A percentile compares a stretch with the other conserved stretches of the same genome.
These are phyloP conservation scores for Drosophila emarginata DNA, from an alignment of 2,888 invertebrate species.

Conservation along the genomic window DNA sequence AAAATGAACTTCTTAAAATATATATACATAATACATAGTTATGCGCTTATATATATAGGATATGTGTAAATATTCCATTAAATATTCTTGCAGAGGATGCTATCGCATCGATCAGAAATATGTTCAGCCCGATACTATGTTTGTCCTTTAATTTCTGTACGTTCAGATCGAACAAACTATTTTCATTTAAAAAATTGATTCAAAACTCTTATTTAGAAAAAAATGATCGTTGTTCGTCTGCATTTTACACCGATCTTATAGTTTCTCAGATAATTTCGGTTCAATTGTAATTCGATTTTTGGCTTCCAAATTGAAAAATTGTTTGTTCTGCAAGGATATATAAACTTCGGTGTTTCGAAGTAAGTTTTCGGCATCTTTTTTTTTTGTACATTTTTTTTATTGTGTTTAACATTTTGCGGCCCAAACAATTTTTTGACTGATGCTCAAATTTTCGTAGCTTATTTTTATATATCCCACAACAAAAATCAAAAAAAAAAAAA, in stretches of 20 bases:
- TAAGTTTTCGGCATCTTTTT: not conserved
- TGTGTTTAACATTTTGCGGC: slow-evolving; percentile 70
- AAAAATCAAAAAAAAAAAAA: not conserved
- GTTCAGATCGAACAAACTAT: too few species aligned
- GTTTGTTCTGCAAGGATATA: not conserved
- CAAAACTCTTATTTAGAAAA: too few species aligned
- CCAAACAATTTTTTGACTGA: slow-evolving; percentile 82
- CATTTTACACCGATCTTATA: not conserved
- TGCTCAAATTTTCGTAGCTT: slow-evolving; percentile 72
- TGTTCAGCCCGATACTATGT: too few species aligned
- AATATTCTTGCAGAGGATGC: too few species aligned
- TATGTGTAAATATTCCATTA: too few species aligned
- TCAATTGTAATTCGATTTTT: too few species aligned
- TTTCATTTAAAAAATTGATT: too few species aligned
- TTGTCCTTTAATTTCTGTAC: too few species aligned
- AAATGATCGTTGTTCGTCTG: not conserved
- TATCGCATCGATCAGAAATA: too few species aligned
- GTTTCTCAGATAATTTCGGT: too few species aligned
- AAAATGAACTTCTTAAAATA: slow-evolving; percentile 43
- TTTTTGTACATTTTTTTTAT: not conserved
- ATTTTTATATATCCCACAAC: slow-evolving; percentile 51
- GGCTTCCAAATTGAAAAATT: too few species aligned
- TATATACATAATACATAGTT: slow-evolving; percentile 19
- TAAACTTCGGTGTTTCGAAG: not conserved
- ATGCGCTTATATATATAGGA: slow-evolving; percentile 9